Base-by-base conservation (phyloP, 2,797 vertebrate genomes). In the Etheostoma nigrum region DNA sequence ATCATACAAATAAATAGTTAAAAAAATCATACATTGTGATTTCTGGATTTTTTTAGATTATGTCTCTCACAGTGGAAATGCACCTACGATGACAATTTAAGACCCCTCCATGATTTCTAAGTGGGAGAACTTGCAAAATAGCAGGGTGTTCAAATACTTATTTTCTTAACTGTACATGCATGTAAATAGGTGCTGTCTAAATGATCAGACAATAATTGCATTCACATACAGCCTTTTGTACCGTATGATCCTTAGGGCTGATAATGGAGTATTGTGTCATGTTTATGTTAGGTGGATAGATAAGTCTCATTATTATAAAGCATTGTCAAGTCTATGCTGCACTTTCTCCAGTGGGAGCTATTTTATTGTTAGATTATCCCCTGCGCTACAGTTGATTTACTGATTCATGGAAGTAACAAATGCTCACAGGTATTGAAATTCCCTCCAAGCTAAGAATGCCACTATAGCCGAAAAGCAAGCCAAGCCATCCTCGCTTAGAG, bases 381-480 rank as follows among this genome's bases (percentile, higher is more conserved):
- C 75, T 59, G 68, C 51, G 72, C 84, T 70, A 16, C 73, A 82
- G 76, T 79, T 93, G 91, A 91, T 92, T 88, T 89, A 91, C 60
- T 76, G 85, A 76, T 83, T 54, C 48, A 70, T 69, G 75, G 74
- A 86, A 78, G 72, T 77, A 82, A 84, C 79, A 84, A 88, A 93
- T 89, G 72, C 85, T 85, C 83, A 59, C 75, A 86, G 87, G 89
- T 91, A 92, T 86, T 88, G 87, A 88, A 86, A 87, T 73, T 86
- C 79, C 88, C 77, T 79, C 72, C 49, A 40, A 83, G 84, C 79
- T 66, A 64, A 61, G 68, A 79, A 81, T 70, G 81, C 82, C 86
- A 79, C 84, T 63, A 48, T 40, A 67, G 69, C 72, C 74, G 30
- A 61, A 85, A 82, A 77, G 64, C 76, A 63, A 83, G 52, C 78